Evolutionary conservation across 1,140 invertebrate genomes (phyloP), one percentile per base, ranked within the genome.

Genomic region (Drosophila mojavensis): DNA sequence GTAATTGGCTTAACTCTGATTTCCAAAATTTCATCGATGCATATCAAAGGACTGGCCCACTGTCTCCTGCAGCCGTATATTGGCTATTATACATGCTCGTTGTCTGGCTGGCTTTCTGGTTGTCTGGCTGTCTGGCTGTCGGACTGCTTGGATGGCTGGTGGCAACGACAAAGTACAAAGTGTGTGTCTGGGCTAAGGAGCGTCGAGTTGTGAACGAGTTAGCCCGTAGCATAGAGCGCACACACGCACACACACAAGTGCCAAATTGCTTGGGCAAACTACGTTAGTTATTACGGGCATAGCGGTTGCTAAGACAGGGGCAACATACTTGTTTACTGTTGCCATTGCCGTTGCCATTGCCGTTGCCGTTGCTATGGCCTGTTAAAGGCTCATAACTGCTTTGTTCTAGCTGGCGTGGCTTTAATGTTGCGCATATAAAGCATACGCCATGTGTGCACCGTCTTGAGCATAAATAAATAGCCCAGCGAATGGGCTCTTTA

Each of bases 211-310:
- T 41, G 15, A 41, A 5, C 28, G 43, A 5, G 45, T 24, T 50
- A 20, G 41, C 59, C 45, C 48, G 54, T 59, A 50, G 45, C 81
- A 84, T 75, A 75, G 81, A 78, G 81, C 78, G 66, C 17, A 6
- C 28, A 30, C 28, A 15, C 28, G 5, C 28, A 10, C 41, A 43
- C 47, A 50, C 78, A 86, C 81, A 84, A 86, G 78, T 85, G 82
- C 82, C 82, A 85, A 85, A 85, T 86, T 85, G 79, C 79, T 86
- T 64, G 66, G 71, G 71, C 82, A 82, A 85, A 88, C 79, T 86
- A 86, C 79, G 82, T 85, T 85, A 86, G 82, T 81, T 86, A 85
- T 81, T 83, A 66, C 73, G 36, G 41, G 6, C 36, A 67, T 17
- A 45, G 56, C 56, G 76, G 80, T 83, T 83, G 80, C 63, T 55